Evolutionary conservation across 2,888 invertebrate species (phyloP), one percentile per base, ranked within the genome.

Genomic region (Cataglyphis albicans): DNA sequence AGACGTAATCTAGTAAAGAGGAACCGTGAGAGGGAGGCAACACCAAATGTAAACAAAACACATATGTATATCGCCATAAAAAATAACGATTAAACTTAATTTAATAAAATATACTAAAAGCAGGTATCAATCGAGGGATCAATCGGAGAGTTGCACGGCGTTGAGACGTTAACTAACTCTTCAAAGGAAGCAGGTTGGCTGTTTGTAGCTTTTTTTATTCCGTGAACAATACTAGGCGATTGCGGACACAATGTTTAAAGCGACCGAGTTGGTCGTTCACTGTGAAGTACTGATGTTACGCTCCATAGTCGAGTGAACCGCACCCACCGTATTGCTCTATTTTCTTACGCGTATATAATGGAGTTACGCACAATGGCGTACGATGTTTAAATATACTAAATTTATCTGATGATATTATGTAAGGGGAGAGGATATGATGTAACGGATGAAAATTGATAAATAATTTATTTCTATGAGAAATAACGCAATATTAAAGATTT

Each of bases 191-290:
- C 81, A 44, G 32, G 70, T 35, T 29, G 15, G 48, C 15, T 63
- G 59, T 48, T 81, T 55, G 52, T 63, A 74, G 57, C 48, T 85
- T 83, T 87, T 88, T 88, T 78, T 68, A 84, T 59, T 65, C 44
- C 48, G 63, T 64, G 59, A 63, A 63, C 61, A 80, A 83, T 59
- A 81, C 83, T 61, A 59, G 82, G 73, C 38, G 81, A 83, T 73
- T 80, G 73, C 61, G 81, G 78, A 25, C 25, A 70, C 84, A 76
- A 84, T 89, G 82, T 85, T 85, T 88, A 88, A 88, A 87, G 87
- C 89, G 88, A 88, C 89, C 88, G 88, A 88, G 88, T 88, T 88
- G 87, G 85, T 85, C 88, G 88, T 85, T 88, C 88, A 88, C 89
- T 89, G 89, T 89, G 72, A 89, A 89, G 88, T 83, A 84, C 84